Base-by-base conservation (phyloP, 2,888 invertebrate genomes). In the Andrena camellia region DNA sequence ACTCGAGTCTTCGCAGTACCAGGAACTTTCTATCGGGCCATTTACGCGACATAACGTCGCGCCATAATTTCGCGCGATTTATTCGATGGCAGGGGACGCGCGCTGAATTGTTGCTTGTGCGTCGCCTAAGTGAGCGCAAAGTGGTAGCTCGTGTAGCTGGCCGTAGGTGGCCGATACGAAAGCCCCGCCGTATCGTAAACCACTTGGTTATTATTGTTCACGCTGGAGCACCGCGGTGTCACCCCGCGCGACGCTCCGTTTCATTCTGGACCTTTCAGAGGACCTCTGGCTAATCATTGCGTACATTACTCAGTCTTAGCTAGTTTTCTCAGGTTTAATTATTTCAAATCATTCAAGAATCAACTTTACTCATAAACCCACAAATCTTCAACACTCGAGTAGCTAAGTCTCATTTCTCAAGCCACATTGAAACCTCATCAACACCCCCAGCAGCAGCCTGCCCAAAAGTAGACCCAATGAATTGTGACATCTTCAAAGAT, bases 61-160 rank as follows among this genome's bases (percentile, higher is more conserved):
- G 42, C 83, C 73, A 79, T 86, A 84, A 88, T 89, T 89, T 85
- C 85, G 60, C 42, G 68, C 70, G 79, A 90, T 90, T 90, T 90
- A 90, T 89, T 86, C 77, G 85, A 86, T 82, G 86, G 68, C 33
- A 42, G 57, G 76, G 42, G 83, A 84, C 84, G 84, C 84, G 85
- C 78, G 87, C 88, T 87, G 89, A 90, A 92, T 90, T 90, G 90
- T 90, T 90, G 90, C 90, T 90, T 88, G 89, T 88, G 90, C 89
- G 86, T 84, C 86, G 89, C 90, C 79, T 92, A 92, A 93, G 93
- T 92, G 92, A 90, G 92, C 92, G 92, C 92, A 92, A 93, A 94
- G 93, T 93, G 93, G 92, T 89, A 91, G 93, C 89, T 87, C 91
- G 90, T 93, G 93, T 94, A 85, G 66, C 74, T 67, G 84, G 66